Base-by-base conservation (phyloP, 2,113 vertebrate species). In the Lichenostomus cassidix region DNA sequence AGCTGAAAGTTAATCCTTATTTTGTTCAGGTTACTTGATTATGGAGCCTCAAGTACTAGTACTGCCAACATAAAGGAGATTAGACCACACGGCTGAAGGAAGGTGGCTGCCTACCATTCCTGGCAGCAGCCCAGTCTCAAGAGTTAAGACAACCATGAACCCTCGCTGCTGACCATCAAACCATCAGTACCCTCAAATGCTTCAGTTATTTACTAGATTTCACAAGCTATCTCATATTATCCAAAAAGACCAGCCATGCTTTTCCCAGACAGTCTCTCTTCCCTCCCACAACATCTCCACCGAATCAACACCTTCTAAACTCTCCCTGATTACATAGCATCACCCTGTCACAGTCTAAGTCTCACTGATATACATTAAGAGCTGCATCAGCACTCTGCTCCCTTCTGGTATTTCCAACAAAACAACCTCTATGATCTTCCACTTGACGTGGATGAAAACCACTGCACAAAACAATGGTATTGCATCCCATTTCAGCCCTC, bases 401-500 rank as follows among this genome's bases (percentile, higher is more conserved):
- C 33, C 24, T 71, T 76, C 31, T 71, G 25, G 27, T 33, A 60
- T 42, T 52, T 27, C 19, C 42, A 84, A 50, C 46, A 73, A 52
- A 70, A 41, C 68, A 50, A 17, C 5, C 7, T 15, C 23, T n/a
- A 3, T 5, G 5, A 73, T 73, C 59, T 68, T 68, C n/a, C 47
- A 78, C 37, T 47, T 63, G 31, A 81, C 1, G 1, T 65, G 28
- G 11, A 67, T 1, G 2, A 85, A 76, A 92, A 35, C 1, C 33
- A 71, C 47, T 19, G 21, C 52, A 35, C 5, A 0, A 19, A 76
- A 41, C 35, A 39, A 39, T 0, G 0, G 79, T 46, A 77, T 2
- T 35, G 53, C 22, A 82, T 33, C 37, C 22, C 16, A 25, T 27
- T 82, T 73, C 42, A 81, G 41, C 29, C 37, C 33, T 62, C 80